Base-by-base conservation (phyloP, 2,888 invertebrate species). In the Drosophila subquinaria region DNA sequence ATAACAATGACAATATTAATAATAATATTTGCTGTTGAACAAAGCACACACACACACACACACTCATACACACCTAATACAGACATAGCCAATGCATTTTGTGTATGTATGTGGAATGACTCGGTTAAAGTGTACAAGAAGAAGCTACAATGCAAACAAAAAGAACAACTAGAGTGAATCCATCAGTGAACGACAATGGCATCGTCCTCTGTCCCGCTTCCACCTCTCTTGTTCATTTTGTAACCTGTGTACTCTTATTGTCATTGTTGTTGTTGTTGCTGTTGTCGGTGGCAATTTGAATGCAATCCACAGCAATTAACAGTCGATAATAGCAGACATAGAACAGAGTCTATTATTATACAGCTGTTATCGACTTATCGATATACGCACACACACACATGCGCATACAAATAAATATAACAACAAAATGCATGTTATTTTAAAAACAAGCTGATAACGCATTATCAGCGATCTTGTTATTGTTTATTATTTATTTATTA, bases 1-100 rank as follows among this genome's bases (percentile, higher is more conserved):
- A 77, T 83, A 81, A 79, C 87, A 83, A 83, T 86, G 76, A 73
- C 76, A 82, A 72, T 86, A 81, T 83, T 73, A 86, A 69, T 86
- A 86, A 76, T 81, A 86, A 70, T 81, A 81, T 66, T 81, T 69
- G 72, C 70, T 66, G 73, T 72, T 87, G 88, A 80, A 67, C 83
- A 82, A 82, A 84, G 88, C 82, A 80, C 43, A 36, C 57, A 65
- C 40, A 40, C 42, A 27, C 36, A 50, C 53, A 40, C 30, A 51
- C n/a, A 17, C n/a, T 45, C 40, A 36, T 4, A 53, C n/a, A 38
- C 38, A 30, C 30, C 30, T 30, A 30, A 51, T 13, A 59, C 40
- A 38, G 3, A 47, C 10, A 36, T 33, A 53, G 55, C 38, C 53
- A 76, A 57, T 70, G 82, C 74, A 74, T 76, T 77, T 64, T 75